These are phyloP conservation scores for Macroteleia sp. DNA, from an alignment of 2,888 invertebrate species.

Conservation along the genomic window DNA sequence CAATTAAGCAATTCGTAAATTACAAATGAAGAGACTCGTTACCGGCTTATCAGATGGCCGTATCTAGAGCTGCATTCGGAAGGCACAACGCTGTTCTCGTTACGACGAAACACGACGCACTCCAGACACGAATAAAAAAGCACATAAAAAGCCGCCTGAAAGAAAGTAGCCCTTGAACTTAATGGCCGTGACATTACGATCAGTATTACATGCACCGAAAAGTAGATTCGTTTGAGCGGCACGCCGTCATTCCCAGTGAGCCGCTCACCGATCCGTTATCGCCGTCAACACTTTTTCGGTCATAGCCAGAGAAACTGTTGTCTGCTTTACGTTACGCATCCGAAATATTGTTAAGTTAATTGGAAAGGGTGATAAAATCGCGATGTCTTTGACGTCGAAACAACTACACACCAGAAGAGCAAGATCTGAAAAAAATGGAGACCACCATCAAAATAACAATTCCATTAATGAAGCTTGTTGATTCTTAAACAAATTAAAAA, in stretches of 20 bases:
- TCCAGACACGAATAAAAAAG: slow-evolving; percentile 25
- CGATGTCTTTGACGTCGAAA: slow-evolving; percentile 76
- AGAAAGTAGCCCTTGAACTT: slow-evolving; percentile 59
- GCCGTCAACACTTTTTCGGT: slow-evolving; percentile 65
- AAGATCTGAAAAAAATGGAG: slow-evolving; percentile 43
- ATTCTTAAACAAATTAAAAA: slow-evolving; percentile 18
- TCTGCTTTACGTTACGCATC: slow-evolving; percentile 73
- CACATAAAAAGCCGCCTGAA: slow-evolving; percentile 10
- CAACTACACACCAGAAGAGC: slow-evolving; percentile 64
- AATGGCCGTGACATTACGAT: slow-evolving; percentile 70
- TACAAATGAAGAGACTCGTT: slow-evolving; percentile 54
- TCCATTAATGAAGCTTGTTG: slow-evolving; percentile 17
- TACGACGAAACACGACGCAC: slow-evolving; percentile 37
- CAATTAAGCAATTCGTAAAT: slow-evolving; percentile 58
- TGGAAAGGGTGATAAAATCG: slow-evolving; percentile 77
- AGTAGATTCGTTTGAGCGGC: slow-evolving; percentile 54
- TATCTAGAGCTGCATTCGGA: slow-evolving; percentile 28
- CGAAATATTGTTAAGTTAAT: slow-evolving; percentile 78
- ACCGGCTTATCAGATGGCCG: slow-evolving; percentile 35
- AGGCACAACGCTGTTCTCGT: slow-evolving; percentile 29
- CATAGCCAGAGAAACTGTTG: slow-evolving; percentile 70
- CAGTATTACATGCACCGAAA: slow-evolving; percentile 68
- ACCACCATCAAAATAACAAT: slow-evolving; percentile 69
- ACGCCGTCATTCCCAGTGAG: slow-evolving; percentile 62
- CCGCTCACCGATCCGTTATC: slow-evolving; percentile 32